Evolutionary conservation across 2,888 invertebrate genomes (phyloP), one percentile per base, ranked within the genome.

Genomic region (Hirtodrosophila cameraria): DNA sequence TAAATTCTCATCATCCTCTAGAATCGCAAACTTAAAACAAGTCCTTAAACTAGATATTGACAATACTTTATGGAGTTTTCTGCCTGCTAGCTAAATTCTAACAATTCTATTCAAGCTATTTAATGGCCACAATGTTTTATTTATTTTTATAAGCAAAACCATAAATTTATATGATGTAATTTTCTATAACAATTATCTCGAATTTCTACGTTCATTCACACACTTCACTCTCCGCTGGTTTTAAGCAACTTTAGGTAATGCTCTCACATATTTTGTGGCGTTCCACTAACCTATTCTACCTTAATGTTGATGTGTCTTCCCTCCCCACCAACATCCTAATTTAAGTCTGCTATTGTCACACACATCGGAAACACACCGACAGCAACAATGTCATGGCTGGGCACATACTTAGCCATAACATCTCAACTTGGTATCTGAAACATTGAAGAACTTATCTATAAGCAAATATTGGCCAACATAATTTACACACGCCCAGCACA

Each of bases 401-500:
- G 33, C 13, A 13, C 18, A 15, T n/a, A n/a, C n/a, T n/a, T n/a
- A n/a, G n/a, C n/a, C n/a, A n/a, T 35, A 30, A 30, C 15, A 28
- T 12, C 39, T 48, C 8, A 33, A 16, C 36, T 61, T 35, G 23
- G 25, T 11, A 27, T 16, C 18, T 25, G 30, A 58, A 28, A 53
- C 67, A 59, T 68, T 69, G 33, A 69, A 30, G 74, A 68, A 50
- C 62, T 61, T 74, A 71, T 74, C 70, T 71, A 27, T 20, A 45
- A 35, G 43, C 55, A 86, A 82, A 82, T 82, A 82, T 82, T 82
- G 66, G 57, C 71, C 87, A 84, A 87, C 69, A 81, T 71, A 63
- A 82, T 81, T 82, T 70, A 85, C 71, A 71, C 77, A 63, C 63
- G 36, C 59, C 69, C 59, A 72, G 43, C 85, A n/a, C n/a, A 85